A percentile compares a stretch with the other conserved stretches of the same genome.
These are phyloP conservation scores for Aphaenogaster floridana DNA, from an alignment of 1,140 invertebrate genomes.

Conservation along the genomic window DNA sequence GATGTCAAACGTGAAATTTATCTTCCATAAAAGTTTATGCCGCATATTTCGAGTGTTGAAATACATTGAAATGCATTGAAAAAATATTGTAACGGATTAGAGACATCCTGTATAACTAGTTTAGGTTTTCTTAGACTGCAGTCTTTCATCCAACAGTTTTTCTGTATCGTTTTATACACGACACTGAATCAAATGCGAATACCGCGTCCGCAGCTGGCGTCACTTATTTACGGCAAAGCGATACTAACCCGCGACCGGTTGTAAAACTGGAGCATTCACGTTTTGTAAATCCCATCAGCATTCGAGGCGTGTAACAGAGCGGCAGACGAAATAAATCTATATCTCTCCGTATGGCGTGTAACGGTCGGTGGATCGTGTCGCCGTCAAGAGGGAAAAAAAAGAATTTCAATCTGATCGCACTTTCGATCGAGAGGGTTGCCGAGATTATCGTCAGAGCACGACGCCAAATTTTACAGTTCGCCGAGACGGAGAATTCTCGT, in stretches of 20 bases:
- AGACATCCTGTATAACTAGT: background rate
- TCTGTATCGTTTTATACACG: background rate
- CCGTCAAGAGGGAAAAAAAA: background rate
- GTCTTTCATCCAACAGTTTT: background rate
- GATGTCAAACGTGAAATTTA: background rate
- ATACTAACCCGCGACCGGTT: slow-evolving; percentile 18
- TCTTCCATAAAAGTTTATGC: background rate
- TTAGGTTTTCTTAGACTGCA: background rate
- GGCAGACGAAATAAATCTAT: slow-evolving; percentile 52
- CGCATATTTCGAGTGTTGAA: background rate
- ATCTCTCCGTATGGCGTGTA: slow-evolving; percentile 24
- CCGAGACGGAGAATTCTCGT: slow-evolving; percentile 38
- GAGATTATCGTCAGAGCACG: slow-evolving; percentile 12
- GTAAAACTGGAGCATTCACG: slow-evolving; percentile 21
- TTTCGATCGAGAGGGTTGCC: slow-evolving; percentile 24
- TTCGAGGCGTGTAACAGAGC: slow-evolving; percentile 28
- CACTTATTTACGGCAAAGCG: slow-evolving; percentile 37
- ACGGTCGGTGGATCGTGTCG: background rate
- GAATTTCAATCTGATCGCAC: slow-evolving; percentile 24
- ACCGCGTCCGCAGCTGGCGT: slow-evolving; percentile 18
- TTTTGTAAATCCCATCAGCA: slow-evolving; percentile 47
- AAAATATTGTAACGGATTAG: background rate
- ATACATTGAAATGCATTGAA: background rate
- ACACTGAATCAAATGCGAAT: slow-evolving; percentile 18
- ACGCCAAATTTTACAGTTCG: slow-evolving; percentile 52